These are phyloP conservation scores for Margarornis squamiger DNA, from an alignment of 2,797 vertebrate genomes.

Conservation along the genomic window DNA sequence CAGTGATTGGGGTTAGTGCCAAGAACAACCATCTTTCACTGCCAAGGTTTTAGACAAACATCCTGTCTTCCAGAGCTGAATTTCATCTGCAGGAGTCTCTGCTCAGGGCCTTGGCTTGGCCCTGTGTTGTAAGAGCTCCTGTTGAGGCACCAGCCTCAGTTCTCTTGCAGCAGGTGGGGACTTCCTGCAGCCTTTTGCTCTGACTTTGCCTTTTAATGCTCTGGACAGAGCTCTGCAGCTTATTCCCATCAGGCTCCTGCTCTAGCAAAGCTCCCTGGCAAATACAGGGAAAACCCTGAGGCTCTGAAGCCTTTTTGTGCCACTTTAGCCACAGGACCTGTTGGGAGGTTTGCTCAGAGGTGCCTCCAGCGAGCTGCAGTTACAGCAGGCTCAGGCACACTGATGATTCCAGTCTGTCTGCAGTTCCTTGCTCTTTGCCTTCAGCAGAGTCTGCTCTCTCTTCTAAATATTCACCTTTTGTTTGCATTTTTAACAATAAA, in stretches of 20 bases:
- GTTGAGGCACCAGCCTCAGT: background rate
- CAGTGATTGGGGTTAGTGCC: conserved; percentile 13
- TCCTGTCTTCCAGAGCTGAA: conserved; percentile 37
- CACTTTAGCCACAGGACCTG: conserved; percentile 13
- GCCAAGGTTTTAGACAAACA: conserved; percentile 51
- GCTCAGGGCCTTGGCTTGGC: background rate
- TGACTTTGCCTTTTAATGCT: background rate
- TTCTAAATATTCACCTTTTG: background rate
- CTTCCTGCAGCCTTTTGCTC: background rate
- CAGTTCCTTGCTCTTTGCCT: conserved; percentile 11
- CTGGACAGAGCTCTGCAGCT: background rate
- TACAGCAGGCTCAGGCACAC: background rate
- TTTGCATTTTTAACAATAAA: background rate
- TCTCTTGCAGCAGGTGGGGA: background rate
- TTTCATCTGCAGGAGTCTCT: conserved; percentile 12
- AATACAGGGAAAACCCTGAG: background rate
- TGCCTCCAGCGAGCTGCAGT: background rate
- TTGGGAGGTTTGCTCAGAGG: background rate
- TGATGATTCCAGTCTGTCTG: background rate
- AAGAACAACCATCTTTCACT: conserved; percentile 43
- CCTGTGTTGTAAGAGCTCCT: background rate
- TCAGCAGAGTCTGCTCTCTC: background rate
- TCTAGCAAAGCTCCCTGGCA: background rate
- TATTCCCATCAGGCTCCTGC: background rate
- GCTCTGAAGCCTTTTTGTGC: background rate